Evolutionary conservation across 2,888 invertebrate genomes (phyloP), one percentile per base, ranked within the genome.

Genomic region (Drosophila borealis): DNA sequence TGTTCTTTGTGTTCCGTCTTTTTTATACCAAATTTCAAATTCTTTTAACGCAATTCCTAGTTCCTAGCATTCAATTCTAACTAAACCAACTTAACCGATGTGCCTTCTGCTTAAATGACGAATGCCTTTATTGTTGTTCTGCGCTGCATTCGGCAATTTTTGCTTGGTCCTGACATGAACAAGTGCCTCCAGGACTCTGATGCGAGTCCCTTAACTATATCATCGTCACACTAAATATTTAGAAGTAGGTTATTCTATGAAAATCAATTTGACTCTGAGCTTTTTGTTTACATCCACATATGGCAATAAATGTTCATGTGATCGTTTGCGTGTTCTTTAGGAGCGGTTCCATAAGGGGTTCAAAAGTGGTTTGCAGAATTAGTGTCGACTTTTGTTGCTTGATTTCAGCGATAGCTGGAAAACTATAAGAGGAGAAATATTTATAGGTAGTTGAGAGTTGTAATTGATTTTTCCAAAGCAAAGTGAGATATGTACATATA

Each of bases 21-120:
- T 41, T 41, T 41, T 41, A 41, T 8, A 10, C 41, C 10, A 41
- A 41, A 41, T 41, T 41, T 41, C 10, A 6, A 41, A 41, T 17
- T 10, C 3, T 17, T 41, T 41, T 17, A 41, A 41, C 17, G 17
- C 41, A 17, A 17, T 17, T 41, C 10, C n/a, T 17, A 41, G 41
- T 41, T 41, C 29, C 29, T 41, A 41, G 17, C 41, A 41, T 41
- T 29, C 29, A 41, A 41, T 17, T 41, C 17, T 17, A 41, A 41
- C 10, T 4, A 5, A 25, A 4, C 29, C 13, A 13, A 29, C 14
- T 14, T 17, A 25, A 39, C 11, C n/a, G 29, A 29, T 29, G 29
- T 29, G 29, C 29, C 29, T 29, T 29, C 29, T 29, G 29, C 29
- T 29, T 8, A 29, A 29, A 29, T 8, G 8, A 29, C 21, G 11